phyloP scores from a whole-genome alignment of 1,140 invertebrate species.

The Musca vetustissima region DNA sequence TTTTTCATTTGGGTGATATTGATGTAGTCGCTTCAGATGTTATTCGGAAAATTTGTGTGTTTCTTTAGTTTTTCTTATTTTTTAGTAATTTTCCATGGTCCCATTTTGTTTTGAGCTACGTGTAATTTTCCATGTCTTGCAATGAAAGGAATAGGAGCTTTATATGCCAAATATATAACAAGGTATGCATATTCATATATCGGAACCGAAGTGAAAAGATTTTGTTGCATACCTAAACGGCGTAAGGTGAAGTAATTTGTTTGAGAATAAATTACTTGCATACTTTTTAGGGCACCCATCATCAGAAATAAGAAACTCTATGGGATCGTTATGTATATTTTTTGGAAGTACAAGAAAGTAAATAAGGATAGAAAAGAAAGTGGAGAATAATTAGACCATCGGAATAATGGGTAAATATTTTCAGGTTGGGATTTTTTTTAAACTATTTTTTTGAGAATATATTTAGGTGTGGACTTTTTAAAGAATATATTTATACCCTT shows the following conservation, averaged over 20 bases:
- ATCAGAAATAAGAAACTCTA: no score
- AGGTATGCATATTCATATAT: neutral
- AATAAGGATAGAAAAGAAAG: no score
- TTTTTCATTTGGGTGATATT: neutral
- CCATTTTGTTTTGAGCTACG: conserved; percentile 10
- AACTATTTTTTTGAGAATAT: no score
- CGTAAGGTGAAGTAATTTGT: conserved; percentile 19
- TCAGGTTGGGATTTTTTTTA: no score
- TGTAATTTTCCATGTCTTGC: conserved; percentile 3
- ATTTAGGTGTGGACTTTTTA: no score
- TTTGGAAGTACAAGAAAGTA: neutral
- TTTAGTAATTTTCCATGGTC: conserved; percentile 3
- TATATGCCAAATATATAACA: neutral
- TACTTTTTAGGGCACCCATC: neutral
- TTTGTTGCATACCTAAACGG: conserved; percentile 12
- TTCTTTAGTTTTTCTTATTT: neutral
- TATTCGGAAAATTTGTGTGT: neutral
- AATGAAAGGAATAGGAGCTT: no score
- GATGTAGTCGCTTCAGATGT: no score
- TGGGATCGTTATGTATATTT: neutral
- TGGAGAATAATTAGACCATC: no score
- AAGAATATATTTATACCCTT: no score
- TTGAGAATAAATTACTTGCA: conserved; percentile 2
- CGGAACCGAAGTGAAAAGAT: conserved; percentile 1
- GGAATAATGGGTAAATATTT: no score